Percentiles rank a stretch among this genome's conserved stretches.
phyloP scores from a whole-genome alignment of 2,113 vertebrate genomes.

The Tursiops truncatus region DNA sequence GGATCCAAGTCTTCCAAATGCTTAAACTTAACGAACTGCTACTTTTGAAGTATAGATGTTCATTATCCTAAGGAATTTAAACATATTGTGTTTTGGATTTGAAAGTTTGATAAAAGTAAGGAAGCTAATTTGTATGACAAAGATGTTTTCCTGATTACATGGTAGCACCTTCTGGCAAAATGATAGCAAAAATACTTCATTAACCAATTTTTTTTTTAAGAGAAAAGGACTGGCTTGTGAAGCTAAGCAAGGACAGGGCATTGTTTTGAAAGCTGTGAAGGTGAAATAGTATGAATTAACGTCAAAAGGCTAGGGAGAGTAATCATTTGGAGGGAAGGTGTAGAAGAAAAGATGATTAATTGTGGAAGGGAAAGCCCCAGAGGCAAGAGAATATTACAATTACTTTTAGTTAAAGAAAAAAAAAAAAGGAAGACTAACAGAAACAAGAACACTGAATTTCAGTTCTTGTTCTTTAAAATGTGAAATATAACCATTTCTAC shows the following conservation, averaged over 20 bases:
- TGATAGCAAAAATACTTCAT: conserved; percentile 20
- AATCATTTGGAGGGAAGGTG: conserved; percentile 27
- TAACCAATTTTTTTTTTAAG: conserved; percentile 23
- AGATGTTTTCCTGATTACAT: neutral
- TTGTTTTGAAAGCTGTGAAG: conserved; percentile 60
- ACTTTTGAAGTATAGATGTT: neutral
- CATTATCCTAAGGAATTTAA: neutral
- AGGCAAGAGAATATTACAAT: conserved; percentile 48
- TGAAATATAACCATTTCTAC: conserved; percentile 17
- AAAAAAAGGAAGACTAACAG: neutral
- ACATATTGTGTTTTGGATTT: neutral
- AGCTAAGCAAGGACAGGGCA: conserved; percentile 2
- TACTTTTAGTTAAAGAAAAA: conserved; percentile 46
- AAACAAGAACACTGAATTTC: conserved; percentile 40
- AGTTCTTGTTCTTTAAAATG: conserved; percentile 44
- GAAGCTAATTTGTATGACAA: conserved; percentile 7
- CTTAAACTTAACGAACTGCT: neutral
- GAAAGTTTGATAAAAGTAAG: neutral
- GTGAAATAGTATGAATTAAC: conserved; percentile 40
- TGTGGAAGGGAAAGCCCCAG: conserved; percentile 54
- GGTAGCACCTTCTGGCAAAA: neutral
- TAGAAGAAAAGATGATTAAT: conserved; percentile 61
- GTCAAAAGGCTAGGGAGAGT: conserved; percentile 51
- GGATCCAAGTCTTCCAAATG: neutral
- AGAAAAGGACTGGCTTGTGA: neutral